A percentile compares a stretch with the other conserved stretches of the same genome.
phyloP scores from a whole-genome alignment of 2,113 vertebrate species.

The Phrynosoma blainvillii region DNA sequence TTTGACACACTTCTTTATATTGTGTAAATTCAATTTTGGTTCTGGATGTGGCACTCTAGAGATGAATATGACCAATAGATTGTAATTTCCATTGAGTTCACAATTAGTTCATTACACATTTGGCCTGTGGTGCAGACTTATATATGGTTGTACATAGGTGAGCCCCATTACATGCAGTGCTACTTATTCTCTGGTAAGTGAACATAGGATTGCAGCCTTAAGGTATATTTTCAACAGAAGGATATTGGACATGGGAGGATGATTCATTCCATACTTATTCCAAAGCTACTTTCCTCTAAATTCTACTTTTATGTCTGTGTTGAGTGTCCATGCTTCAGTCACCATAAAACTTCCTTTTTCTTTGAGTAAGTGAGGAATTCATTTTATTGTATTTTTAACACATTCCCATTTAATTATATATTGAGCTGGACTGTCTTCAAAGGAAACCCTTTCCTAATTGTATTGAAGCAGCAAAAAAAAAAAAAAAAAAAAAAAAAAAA shows the following conservation, averaged over 20 bases:
- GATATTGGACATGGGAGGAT: not conserved
- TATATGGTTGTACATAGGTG: too few species aligned
- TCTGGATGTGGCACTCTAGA: too few species aligned
- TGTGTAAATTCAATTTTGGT: too few species aligned
- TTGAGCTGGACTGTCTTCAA: conserved; percentile 42
- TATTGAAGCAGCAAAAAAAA: conserved; percentile 32
- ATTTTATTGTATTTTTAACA: conserved; percentile 46
- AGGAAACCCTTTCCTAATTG: conserved; percentile 41
- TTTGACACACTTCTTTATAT: too few species aligned
- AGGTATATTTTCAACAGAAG: not conserved
- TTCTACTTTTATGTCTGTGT: not conserved
- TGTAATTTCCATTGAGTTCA: too few species aligned
- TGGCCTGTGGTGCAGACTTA: too few species aligned
- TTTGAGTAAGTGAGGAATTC: conserved; percentile 33
- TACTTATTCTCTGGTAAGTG: too few species aligned
- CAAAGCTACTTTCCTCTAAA: not conserved
- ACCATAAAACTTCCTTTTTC: not conserved
- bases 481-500: conserved; percentile 2
- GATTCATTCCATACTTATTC: rapidly evolving
- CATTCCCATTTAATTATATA: conserved; percentile 45
- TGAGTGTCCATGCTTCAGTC: not conserved
- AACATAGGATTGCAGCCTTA: too few species aligned
- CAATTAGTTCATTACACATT: too few species aligned
- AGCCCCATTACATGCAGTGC: too few species aligned
- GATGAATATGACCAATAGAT: too few species aligned